Percentiles rank a stretch among this genome's conserved stretches.
These are phyloP conservation scores for Agrilus cyanescens DNA, from an alignment of 2,888 invertebrate genomes.

Conservation along the genomic window DNA sequence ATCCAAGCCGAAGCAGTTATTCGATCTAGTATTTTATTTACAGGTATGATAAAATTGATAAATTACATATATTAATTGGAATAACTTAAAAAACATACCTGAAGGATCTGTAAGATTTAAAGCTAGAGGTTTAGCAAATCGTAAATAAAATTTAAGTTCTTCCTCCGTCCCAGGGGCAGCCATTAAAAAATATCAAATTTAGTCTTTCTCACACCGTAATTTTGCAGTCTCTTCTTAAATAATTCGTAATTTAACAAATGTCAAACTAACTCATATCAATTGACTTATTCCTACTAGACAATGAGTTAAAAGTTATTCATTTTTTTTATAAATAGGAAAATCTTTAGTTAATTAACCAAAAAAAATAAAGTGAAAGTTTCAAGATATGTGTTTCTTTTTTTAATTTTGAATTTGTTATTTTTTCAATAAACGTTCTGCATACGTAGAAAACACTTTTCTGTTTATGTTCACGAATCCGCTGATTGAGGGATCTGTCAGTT, in stretches of 20 bases:
- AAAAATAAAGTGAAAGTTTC: no score
- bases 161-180: conserved; percentile 3
- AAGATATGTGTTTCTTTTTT: no score
- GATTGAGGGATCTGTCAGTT: no score
- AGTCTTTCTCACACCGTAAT: conserved; percentile 11
- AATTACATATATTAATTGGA: not conserved
- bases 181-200: conserved; percentile 2
- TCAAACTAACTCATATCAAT: conserved; percentile 6
- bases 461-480: no score
- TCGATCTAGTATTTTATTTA: conserved; percentile 27
- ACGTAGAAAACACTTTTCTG: no score
- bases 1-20: conserved; percentile 36
- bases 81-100: conserved; percentile 23
- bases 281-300: no score
- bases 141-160: conserved; percentile 34
- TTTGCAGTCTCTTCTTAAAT: conserved; percentile 12
- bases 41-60: not conserved
- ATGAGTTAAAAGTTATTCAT: no score
- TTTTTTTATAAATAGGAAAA: no score
- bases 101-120: conserved; percentile 31
- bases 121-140: conserved; percentile 34
- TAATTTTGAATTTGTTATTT: no score
- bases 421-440: no score
- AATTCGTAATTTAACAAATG: conserved; percentile 9
- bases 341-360: no score